Conservation (phyloP, 2,888 invertebrate genomes). For the Balanococcus diminutus region DNA sequence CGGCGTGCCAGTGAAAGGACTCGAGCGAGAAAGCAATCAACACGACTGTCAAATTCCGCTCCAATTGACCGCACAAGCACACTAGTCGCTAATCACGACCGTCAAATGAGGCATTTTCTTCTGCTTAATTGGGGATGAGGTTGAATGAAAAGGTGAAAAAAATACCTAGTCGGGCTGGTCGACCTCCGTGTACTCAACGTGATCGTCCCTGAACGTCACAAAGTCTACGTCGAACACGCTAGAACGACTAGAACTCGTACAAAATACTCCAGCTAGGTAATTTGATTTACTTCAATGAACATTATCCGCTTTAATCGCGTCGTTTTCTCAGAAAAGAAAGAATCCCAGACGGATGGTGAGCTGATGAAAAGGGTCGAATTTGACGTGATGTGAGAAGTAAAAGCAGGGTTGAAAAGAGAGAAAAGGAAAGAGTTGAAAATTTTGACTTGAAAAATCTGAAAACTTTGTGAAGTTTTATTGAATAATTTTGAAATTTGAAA, state of each 20-base stretch:
- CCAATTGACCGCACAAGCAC: background rate
- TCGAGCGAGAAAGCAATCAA: background rate
- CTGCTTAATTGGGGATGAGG: background rate
- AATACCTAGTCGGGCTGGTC: background rate
- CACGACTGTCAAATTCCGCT: background rate
- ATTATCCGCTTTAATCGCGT: background rate
- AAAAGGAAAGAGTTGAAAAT: too few relatives aligned
- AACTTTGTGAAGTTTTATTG: too few relatives aligned
- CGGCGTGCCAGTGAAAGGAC: slow-evolving; percentile 3
- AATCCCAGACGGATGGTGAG: background rate
- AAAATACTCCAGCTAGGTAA: background rate
- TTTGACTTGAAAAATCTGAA: too few relatives aligned
- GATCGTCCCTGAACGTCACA: background rate
- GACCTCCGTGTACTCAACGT: background rate
- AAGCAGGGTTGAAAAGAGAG: too few relatives aligned
- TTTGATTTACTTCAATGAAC: slow-evolving; percentile 14
- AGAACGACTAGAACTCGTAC: background rate
- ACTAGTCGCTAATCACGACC: background rate
- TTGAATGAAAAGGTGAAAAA: background rate
- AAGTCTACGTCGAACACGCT: background rate
- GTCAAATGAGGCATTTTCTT: background rate
- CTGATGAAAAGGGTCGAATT: background rate
- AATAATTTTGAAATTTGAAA: too few relatives aligned
- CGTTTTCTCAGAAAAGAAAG: background rate
- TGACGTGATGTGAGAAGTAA: too few relatives aligned